phyloP scores from a whole-genome alignment of 2,888 invertebrate genomes.

The Platerodrilus igneus region DNA sequence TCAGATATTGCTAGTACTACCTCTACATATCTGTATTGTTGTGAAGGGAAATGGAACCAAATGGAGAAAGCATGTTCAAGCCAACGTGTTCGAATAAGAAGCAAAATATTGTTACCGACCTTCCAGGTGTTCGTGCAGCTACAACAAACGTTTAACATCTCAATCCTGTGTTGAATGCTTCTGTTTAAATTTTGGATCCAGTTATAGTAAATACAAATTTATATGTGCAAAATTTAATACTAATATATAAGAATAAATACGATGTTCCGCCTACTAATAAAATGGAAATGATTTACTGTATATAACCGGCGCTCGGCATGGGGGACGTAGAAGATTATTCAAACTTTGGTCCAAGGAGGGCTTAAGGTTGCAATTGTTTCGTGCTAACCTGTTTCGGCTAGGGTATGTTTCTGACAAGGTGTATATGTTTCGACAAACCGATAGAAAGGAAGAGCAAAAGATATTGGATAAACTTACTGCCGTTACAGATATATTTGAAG shows the following conservation, averaged over 20 bases:
- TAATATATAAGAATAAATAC: constrained; percentile 4
- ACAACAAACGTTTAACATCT: constrained; percentile 2
- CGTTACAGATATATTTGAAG: too few species aligned
- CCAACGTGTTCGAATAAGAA: constrained; percentile 6
- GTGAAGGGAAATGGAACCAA: constrained; percentile 2
- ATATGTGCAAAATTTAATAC: constrained; percentile 3
- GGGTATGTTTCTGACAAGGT: too few species aligned
- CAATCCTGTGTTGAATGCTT: constrained; percentile 8
- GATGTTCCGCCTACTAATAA: constrained; percentile 5
- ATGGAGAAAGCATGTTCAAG: constrained; percentile 6
- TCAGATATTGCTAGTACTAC: too few species aligned
- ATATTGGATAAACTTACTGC: constrained; percentile 6
- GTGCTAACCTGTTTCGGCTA: constrained; percentile 2
- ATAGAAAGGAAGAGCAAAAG: constrained; percentile 7
- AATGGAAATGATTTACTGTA: constrained; percentile 20
- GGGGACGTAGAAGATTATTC: constrained; percentile 10
- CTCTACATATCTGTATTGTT: too few species aligned
- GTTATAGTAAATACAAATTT: constrained; percentile 9
- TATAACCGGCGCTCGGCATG: constrained; percentile 14
- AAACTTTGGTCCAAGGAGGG: constrained; percentile 15
- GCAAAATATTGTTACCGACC: constrained; percentile 7
- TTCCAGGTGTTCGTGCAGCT: constrained; percentile 1
- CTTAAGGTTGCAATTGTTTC: constrained; percentile 6
- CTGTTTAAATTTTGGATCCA: constrained; percentile 1
- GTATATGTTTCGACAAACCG: too few species aligned